These are phyloP conservation scores for Hippocampus barbouri DNA, from an alignment of 2,113 vertebrate genomes.

Conservation along the genomic window DNA sequence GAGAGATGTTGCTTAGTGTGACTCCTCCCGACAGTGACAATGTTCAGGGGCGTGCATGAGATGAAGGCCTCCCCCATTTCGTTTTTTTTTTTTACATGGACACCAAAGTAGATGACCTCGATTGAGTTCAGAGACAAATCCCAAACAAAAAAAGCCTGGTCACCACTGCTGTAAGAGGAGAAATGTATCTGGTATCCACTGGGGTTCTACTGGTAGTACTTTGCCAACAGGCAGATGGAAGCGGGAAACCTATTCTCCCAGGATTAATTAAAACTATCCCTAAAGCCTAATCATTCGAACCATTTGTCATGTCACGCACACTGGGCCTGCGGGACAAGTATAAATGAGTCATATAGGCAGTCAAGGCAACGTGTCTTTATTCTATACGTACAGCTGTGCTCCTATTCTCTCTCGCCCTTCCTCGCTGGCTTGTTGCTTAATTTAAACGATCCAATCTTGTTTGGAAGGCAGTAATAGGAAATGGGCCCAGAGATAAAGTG, in stretches of 20 bases:
- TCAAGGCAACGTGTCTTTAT: conserved; percentile 15
- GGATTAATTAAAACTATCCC: conserved; percentile 43
- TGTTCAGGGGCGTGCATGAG: no score
- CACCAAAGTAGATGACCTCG: no score
- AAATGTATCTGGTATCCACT: conserved; percentile 13
- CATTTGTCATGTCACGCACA: conserved; percentile 40
- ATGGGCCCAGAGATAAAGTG: no score
- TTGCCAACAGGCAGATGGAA: conserved; percentile 17
- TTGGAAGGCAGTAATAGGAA: no score
- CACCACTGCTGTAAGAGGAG: neutral
- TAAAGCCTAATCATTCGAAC: conserved; percentile 17
- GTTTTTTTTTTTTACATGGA: no score
- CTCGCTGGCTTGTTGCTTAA: no score
- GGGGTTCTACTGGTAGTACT: neutral
- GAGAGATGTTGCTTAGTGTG: no score
- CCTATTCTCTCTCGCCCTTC: no score
- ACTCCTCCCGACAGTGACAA: no score
- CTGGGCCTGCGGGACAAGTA: conserved; percentile 22
- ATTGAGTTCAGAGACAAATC: neutral
- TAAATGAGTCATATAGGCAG: conserved; percentile 27
- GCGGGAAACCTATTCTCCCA: conserved; percentile 18
- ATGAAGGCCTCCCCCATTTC: no score
- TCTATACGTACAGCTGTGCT: no score
- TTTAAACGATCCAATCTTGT: no score
- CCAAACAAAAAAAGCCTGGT: neutral